Evolutionary conservation across 2,888 invertebrate genomes (phyloP).

Genomic region (Drosophila siamana): DNA sequence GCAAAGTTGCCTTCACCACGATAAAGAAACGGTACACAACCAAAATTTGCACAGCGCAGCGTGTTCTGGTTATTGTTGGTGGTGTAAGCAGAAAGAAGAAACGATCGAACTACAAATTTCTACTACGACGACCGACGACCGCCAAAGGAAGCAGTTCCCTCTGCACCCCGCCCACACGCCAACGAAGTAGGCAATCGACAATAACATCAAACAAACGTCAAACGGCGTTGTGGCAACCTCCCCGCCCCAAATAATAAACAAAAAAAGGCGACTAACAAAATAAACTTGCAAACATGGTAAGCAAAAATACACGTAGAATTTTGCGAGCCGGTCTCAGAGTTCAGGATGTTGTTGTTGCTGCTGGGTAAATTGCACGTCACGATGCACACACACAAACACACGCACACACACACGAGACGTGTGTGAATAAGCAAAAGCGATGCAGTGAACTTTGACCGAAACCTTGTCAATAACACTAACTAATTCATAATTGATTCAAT

Average conservation of each 20-base stretch:
- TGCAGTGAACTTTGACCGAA: conserved; percentile 71
- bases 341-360: conserved; percentile 20
- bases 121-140: conserved; percentile 44
- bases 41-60: conserved; percentile 32
- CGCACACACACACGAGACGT: conserved; percentile 2
- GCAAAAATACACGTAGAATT: conserved; percentile 28
- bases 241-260: conserved; percentile 46
- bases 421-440: conserved; percentile 46
- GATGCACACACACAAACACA: conserved; percentile 13
- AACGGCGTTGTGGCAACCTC: conserved; percentile 44
- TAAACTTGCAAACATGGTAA: conserved; percentile 63
- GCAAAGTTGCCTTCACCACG: conserved; percentile 27
- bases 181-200: conserved; percentile 45
- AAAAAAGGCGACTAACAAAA: conserved; percentile 44
- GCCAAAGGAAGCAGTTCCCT: conserved; percentile 67
- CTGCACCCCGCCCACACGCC: conserved; percentile 55
- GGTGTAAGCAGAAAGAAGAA: conserved; percentile 68
- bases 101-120: conserved; percentile 51
- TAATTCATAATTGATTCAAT: conserved; percentile 16
- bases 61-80: conserved; percentile 33
- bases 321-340: conserved; percentile 33
- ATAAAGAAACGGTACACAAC: conserved; percentile 9
- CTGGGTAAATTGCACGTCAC: conserved; percentile 34
- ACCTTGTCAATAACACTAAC: conserved; percentile 2
- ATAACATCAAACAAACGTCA: conserved; percentile 39